Percentiles rank a stretch among this genome's conserved stretches.
Conservation (phyloP, 23 tunicate species). For the Trididemnum clinides region DNA sequence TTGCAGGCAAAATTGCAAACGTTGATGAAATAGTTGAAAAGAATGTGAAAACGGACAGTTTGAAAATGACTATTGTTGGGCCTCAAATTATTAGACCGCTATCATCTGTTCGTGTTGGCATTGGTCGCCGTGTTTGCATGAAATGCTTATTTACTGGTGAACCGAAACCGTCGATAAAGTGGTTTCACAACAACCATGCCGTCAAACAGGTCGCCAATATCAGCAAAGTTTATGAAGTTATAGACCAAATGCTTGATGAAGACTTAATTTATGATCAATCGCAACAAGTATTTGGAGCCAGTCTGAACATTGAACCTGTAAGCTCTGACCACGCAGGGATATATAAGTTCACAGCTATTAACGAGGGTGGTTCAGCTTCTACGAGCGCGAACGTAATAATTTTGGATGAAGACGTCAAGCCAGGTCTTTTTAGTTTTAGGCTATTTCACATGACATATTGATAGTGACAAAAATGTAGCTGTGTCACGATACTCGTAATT, state of each 20-base stretch:
- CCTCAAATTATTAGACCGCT: conserved; percentile 32
- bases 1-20: neutral
- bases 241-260: neutral
- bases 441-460: too few species aligned
- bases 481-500: too few species aligned
- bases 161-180: conserved; percentile 48
- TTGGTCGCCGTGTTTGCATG: neutral
- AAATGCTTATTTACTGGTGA: conserved; percentile 29
- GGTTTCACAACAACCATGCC: conserved; percentile 39
- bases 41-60: neutral
- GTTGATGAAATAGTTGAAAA: neutral
- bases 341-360: conserved; percentile 54
- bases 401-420: neutral
- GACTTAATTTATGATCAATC: neutral
- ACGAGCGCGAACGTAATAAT: conserved; percentile 56
- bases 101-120: neutral
- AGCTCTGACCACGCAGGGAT: conserved; percentile 33
- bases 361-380: conserved; percentile 53
- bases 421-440: neutral
- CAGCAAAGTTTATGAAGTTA: neutral
- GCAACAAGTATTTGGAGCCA: neutral
- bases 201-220: neutral
- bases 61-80: neutral
- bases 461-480: too few species aligned
- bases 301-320: neutral